Evolutionary conservation across 2,888 invertebrate species (phyloP).

Genomic region (Nectonema munidae): DNA sequence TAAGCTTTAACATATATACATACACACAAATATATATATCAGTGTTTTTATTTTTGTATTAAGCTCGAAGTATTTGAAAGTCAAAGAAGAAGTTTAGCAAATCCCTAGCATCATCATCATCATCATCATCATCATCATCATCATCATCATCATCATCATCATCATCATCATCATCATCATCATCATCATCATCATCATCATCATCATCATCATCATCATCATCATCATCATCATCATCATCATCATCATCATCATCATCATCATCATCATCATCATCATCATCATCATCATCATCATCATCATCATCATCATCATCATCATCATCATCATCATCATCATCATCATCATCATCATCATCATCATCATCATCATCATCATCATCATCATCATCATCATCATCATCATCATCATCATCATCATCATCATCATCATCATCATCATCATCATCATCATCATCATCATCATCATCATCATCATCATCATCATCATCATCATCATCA

Average conservation of each 20-base stretch:
- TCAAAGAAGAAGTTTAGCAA: no score
- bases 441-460: slow-evolving; percentile 17
- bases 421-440: slow-evolving; percentile 17
- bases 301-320: slow-evolving; percentile 10
- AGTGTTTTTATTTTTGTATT: no score
- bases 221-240: slow-evolving; percentile 10
- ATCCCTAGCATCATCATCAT: no score
- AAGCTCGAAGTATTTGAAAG: no score
- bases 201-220: slow-evolving; percentile 15
- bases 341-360: slow-evolving; percentile 16
- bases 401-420: slow-evolving; percentile 19
- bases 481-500: slow-evolving; percentile 19
- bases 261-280: slow-evolving; percentile 10
- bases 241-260: background rate
- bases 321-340: slow-evolving; percentile 16
- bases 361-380: slow-evolving; percentile 16
- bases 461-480: slow-evolving; percentile 18
- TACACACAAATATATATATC: no score
- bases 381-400: slow-evolving; percentile 18
- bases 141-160: background rate
- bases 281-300: slow-evolving; percentile 17
- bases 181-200: slow-evolving; percentile 15
- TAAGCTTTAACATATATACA: no score
- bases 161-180: background rate
- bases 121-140: background rate